Percentiles rank a stretch among this genome's conserved stretches.
phyloP scores from a whole-genome alignment of 2,113 vertebrate species.

The Argyrosomus japonicus region DNA sequence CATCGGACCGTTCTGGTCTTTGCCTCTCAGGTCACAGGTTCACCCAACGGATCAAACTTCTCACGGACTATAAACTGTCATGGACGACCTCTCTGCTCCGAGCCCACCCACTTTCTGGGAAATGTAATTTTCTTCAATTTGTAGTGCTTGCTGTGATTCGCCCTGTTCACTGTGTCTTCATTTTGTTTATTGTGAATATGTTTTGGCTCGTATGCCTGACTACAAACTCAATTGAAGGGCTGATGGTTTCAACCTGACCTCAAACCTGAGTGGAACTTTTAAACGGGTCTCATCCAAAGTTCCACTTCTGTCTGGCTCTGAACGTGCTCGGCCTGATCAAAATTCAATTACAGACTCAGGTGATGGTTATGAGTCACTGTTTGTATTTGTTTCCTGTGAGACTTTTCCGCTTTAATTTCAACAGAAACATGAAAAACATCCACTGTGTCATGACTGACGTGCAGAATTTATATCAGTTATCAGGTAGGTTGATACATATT shows the following conservation, averaged over 20 bases:
- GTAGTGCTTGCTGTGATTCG: neutral
- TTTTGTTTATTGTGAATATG: slow-evolving; percentile 10
- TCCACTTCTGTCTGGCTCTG: neutral
- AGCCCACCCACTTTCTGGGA: slow-evolving; percentile 20
- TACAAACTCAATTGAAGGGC: neutral
- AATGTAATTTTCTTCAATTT: neutral
- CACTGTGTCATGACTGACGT: too few relatives aligned
- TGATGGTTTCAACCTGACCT: neutral
- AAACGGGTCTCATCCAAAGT: neutral
- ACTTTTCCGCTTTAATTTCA: too few relatives aligned
- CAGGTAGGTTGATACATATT: too few relatives aligned
- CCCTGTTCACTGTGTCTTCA: neutral
- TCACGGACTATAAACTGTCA: neutral
- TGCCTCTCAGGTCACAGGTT: slow-evolving; percentile 9
- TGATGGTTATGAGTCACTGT: neutral
- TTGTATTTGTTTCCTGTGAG: too few relatives aligned
- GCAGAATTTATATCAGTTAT: too few relatives aligned
- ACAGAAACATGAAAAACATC: too few relatives aligned
- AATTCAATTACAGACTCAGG: too few relatives aligned
- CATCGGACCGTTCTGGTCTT: neutral
- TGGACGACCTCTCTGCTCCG: neutral
- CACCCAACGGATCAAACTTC: slow-evolving; percentile 1
- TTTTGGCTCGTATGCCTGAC: neutral
- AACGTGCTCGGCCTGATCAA: neutral
- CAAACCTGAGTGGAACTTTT: slow-evolving; percentile 4